These are phyloP conservation scores for Flexamia atlantica DNA, from an alignment of 2,888 invertebrate genomes.

Conservation along the genomic window DNA sequence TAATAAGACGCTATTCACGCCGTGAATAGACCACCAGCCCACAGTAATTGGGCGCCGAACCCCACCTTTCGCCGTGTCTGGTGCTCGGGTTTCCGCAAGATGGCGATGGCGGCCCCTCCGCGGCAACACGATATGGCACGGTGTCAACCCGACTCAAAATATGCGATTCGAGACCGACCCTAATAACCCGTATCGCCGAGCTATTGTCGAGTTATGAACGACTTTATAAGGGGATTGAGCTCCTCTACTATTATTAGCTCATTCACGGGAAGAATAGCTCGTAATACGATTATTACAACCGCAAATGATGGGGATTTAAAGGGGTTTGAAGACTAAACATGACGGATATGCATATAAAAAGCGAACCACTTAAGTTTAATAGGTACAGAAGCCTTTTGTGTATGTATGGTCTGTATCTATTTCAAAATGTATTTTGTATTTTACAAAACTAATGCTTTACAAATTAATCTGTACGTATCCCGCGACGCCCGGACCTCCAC, in stretches of 20 bases:
- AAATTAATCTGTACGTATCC: too few relatives aligned
- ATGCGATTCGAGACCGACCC: slow-evolving; percentile 15
- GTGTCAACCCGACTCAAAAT: slow-evolving; percentile 16
- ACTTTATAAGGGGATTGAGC: background rate
- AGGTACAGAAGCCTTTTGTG: too few relatives aligned
- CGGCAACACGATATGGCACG: slow-evolving; percentile 17
- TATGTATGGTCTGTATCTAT: too few relatives aligned
- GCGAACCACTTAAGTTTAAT: too few relatives aligned
- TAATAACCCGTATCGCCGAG: background rate
- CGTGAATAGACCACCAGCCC: slow-evolving; percentile 34
- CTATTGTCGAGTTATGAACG: background rate
- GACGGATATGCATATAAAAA: too few relatives aligned
- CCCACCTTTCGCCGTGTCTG: background rate
- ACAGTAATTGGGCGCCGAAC: slow-evolving; percentile 40
- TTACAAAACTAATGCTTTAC: too few relatives aligned
- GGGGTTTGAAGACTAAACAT: too few relatives aligned
- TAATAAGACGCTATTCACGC: slow-evolving; percentile 52
- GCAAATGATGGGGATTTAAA: background rate
- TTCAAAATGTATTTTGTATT: too few relatives aligned
- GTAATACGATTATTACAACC: background rate
- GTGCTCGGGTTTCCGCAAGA: slow-evolving; percentile 34
- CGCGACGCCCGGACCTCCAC: too few relatives aligned
- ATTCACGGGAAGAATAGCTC: background rate
- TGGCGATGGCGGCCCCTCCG: slow-evolving; percentile 16
- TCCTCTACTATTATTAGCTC: background rate